These are phyloP conservation scores for Neelides folsomi DNA, from an alignment of 2,888 invertebrate species.

Conservation along the genomic window DNA sequence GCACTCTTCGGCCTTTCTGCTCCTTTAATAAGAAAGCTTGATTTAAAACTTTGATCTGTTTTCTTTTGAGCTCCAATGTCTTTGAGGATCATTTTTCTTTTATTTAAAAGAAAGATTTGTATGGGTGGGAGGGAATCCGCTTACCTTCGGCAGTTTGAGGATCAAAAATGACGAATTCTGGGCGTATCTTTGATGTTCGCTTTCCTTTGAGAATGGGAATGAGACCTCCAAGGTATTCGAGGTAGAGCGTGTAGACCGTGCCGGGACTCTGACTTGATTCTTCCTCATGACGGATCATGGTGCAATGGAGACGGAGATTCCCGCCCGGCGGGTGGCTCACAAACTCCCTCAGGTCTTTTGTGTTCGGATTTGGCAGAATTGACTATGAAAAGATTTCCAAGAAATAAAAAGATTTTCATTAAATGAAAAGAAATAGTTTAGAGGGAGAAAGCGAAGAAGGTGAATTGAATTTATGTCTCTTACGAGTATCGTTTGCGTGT, in stretches of 20 bases:
- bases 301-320: constrained; percentile 83
- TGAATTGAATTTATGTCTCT: constrained; percentile 38
- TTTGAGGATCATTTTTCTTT: not conserved
- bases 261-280: constrained; percentile 50
- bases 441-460: constrained; percentile 30
- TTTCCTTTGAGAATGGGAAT: constrained; percentile 92
- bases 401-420: not conserved
- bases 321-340: constrained; percentile 79
- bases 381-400: constrained; percentile 65
- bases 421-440: constrained; percentile 3
- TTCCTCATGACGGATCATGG: constrained; percentile 85
- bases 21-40: not conserved
- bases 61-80: not conserved
- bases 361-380: constrained; percentile 66
- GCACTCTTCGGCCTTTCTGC: not conserved
- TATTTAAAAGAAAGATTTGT: not conserved
- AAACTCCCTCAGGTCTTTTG: constrained; percentile 73
- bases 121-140: not conserved
- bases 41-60: not conserved
- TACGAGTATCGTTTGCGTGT: constrained; percentile 86
- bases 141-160: constrained; percentile 54
- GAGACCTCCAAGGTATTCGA: constrained; percentile 89
- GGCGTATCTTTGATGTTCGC: constrained; percentile 87
- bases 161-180: constrained; percentile 95
- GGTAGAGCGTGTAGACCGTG: constrained; percentile 73